Conservation (phyloP, 2,113 vertebrate species). For the Brevimyrus niger region DNA sequence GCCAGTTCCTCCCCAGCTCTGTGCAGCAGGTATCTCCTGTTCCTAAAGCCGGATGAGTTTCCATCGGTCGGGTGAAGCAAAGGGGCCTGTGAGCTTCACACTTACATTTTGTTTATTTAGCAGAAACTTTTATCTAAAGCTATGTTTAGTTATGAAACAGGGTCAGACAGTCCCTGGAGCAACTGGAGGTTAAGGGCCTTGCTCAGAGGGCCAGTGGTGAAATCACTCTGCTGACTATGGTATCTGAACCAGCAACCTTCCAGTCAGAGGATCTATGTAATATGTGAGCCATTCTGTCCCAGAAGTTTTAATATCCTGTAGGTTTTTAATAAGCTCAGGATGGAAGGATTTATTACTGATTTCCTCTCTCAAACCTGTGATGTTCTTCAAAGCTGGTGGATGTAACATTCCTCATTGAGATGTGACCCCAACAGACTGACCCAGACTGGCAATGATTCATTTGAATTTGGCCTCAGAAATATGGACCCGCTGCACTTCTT, state of each 20-base stretch:
- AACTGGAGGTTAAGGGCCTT: background rate
- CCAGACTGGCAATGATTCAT: background rate
- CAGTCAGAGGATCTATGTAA: background rate
- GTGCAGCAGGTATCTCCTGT: slow-evolving; percentile 67
- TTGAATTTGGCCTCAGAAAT: background rate
- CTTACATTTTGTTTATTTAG: background rate
- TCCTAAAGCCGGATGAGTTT: background rate
- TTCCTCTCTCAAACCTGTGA: background rate
- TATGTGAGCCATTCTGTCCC: background rate
- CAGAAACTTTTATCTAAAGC: background rate
- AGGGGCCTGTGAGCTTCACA: background rate
- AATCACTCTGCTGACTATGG: background rate
- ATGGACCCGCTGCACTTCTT: background rate
- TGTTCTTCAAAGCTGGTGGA: background rate
- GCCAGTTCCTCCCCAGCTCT: slow-evolving; percentile 61
- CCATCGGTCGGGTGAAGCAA: background rate
- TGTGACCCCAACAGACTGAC: background rate
- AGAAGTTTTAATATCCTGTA: background rate
- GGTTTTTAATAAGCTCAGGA: background rate
- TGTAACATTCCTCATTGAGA: background rate
- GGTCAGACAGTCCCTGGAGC: background rate
- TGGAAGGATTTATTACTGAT: background rate
- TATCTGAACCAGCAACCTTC: background rate
- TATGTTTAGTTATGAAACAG: background rate
- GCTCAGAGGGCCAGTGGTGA: background rate